Evolutionary conservation across 2,888 invertebrate species (phyloP), one percentile per base, ranked within the genome.

Genomic region (Anorthoa munda): DNA sequence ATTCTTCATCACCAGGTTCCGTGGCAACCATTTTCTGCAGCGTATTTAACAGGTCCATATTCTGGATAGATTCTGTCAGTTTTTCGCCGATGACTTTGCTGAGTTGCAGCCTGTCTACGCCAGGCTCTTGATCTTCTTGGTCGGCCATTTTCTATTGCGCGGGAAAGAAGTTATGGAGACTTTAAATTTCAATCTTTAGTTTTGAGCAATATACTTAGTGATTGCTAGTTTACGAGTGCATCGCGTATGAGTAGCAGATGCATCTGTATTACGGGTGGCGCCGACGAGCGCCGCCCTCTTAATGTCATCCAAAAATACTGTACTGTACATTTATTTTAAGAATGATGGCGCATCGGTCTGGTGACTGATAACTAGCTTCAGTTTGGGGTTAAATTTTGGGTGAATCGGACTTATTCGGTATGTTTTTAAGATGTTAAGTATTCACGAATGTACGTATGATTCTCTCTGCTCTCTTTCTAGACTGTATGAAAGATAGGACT

Each of bases 31-130:
- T 93, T 70, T 93, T 95, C 79, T 94, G 90, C 0, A 95, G 77
- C 2, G 94, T 87, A 1, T 90, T 88, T 70, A 94, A 70, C 0
- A 96, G 85, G 67, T 96, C 95, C 86, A 94, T 90, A 59, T 94
- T 94, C 81, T 92, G 85, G 2, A 96, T 90, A 2, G 93, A 91
- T 18, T 95, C 94, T 0, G 91, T 77, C 1, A 96, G 70, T 79
- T 95, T 92, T 11, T 93, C 91, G 13, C 89, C 90, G 46, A 96
- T 91, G 0, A 90, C 86, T 9, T 87, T 89, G 0, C 93, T 94
- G 0, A 96, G 73, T 65, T 92, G 90, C 9, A 89, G 59, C 7
- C 88, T 82, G 15, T 81, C 66, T 2, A 65, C 60, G 12, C 59
- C 23, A 0, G 72, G 71, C 7, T 76, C 51, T 56, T 72, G 69